These are phyloP conservation scores for Schrankia costaestrigalis DNA, from an alignment of 2,888 invertebrate genomes.

Conservation along the genomic window DNA sequence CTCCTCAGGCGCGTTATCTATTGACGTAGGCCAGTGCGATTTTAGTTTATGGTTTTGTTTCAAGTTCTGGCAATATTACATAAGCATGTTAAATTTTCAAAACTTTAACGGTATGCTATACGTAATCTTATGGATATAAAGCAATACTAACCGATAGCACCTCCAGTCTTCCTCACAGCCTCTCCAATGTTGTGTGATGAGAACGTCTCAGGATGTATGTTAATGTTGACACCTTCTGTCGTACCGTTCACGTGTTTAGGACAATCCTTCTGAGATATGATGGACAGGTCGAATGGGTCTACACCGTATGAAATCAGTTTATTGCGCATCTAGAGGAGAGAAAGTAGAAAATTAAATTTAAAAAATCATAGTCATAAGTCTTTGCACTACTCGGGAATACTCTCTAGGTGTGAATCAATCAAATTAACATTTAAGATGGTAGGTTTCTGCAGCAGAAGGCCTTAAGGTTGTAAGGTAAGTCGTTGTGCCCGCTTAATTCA, in stretches of 20 bases:
- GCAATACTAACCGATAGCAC: constrained; percentile 83
- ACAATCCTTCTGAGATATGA: constrained; percentile 86
- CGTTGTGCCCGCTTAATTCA: too few relatives aligned
- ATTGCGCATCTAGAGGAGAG: constrained; percentile 77
- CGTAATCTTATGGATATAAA: neutral
- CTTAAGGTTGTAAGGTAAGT: too few relatives aligned
- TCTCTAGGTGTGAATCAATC: too few relatives aligned
- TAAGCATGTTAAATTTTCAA: too few relatives aligned
- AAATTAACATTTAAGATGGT: too few relatives aligned
- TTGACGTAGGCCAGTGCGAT: too few relatives aligned
- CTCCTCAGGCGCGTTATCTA: too few relatives aligned
- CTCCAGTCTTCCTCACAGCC: constrained; percentile 86
- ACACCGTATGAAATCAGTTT: constrained; percentile 83
- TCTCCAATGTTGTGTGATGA: constrained; percentile 86
- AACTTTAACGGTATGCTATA: neutral
- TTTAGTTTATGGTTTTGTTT: too few relatives aligned
- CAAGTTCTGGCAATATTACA: too few relatives aligned
- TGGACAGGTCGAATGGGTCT: constrained; percentile 88
- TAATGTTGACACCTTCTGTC: constrained; percentile 82
- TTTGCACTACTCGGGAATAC: too few relatives aligned
- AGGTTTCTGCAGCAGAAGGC: too few relatives aligned
- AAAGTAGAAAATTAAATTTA: neutral
- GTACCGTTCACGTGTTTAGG: constrained; percentile 80
- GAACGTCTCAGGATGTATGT: constrained; percentile 88
- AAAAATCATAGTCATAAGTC: neutral